These are phyloP conservation scores for Platycercus adscitus DNA, from an alignment of 2,113 vertebrate species.

Conservation along the genomic window DNA sequence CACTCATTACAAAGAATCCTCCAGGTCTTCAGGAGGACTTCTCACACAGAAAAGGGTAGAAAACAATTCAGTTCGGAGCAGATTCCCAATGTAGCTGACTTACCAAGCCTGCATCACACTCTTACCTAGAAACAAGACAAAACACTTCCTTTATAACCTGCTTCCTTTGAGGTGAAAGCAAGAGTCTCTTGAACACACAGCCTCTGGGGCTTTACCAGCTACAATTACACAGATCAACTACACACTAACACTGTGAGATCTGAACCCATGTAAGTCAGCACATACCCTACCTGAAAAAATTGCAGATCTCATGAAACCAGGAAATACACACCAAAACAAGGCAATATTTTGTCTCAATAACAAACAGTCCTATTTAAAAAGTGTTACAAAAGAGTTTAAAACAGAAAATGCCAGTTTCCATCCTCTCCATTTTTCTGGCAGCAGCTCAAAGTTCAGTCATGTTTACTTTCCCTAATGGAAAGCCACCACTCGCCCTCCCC, in stretches of 20 bases:
- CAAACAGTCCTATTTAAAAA: neutral
- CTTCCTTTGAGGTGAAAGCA: neutral
- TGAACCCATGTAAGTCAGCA: neutral
- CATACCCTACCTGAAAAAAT: neutral
- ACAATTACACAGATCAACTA: neutral
- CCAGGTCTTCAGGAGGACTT: neutral
- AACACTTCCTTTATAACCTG: neutral
- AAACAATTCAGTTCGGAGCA: neutral
- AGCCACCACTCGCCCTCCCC: neutral
- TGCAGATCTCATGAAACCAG: neutral
- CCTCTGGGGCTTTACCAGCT: neutral
- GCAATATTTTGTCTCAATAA: rapidly evolving
- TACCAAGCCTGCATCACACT: neutral
- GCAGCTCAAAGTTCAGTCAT: neutral
- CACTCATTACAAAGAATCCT: neutral
- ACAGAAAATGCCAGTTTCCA: neutral
- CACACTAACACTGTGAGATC: rapidly evolving
- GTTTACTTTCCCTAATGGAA: neutral
- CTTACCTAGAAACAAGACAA: neutral
- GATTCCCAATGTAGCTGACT: neutral
- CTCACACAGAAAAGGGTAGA: neutral
- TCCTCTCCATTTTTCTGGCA: neutral
- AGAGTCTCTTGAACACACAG: too few species aligned
- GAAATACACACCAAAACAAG: neutral
- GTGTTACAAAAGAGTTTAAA: neutral